These are phyloP conservation scores for Acrocephalus arundinaceus DNA, from an alignment of 2,113 vertebrate genomes.

Conservation along the genomic window DNA sequence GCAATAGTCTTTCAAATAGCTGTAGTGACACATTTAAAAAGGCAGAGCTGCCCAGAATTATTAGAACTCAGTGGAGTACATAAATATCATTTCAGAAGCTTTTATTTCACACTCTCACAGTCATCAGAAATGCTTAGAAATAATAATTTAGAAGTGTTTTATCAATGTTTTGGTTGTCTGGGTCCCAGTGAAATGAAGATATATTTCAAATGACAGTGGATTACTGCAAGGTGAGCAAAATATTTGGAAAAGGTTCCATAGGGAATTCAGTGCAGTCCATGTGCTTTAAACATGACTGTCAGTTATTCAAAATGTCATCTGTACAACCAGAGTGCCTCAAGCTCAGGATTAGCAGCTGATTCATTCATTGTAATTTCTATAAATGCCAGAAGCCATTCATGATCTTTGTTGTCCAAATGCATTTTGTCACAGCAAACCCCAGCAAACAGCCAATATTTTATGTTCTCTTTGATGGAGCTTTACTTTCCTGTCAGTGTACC, in stretches of 20 bases:
- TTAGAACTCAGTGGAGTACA: background rate
- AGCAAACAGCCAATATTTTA: background rate
- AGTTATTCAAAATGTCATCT: constrained; percentile 48
- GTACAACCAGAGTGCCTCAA: background rate
- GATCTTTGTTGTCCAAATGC: constrained; percentile 49
- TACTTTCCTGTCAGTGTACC: background rate
- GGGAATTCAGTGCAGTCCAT: background rate
- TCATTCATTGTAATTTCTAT: constrained; percentile 36
- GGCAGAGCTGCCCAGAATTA: background rate
- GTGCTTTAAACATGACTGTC: background rate
- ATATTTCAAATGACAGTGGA: background rate
- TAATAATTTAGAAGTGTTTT: background rate
- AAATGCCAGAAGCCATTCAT: constrained; percentile 25
- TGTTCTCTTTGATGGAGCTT: background rate
- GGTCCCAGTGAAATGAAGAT: background rate
- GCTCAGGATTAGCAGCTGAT: constrained; percentile 11
- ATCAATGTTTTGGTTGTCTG: background rate
- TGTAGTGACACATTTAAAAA: background rate
- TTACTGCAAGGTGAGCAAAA: background rate
- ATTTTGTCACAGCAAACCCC: constrained; percentile 6
- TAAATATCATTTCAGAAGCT: background rate
- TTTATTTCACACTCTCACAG: background rate
- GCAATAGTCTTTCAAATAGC: background rate
- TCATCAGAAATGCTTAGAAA: background rate
- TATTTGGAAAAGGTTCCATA: background rate